Evolutionary conservation across 1,140 invertebrate genomes (phyloP).

Genomic region (Notospermus geniculatus): DNA sequence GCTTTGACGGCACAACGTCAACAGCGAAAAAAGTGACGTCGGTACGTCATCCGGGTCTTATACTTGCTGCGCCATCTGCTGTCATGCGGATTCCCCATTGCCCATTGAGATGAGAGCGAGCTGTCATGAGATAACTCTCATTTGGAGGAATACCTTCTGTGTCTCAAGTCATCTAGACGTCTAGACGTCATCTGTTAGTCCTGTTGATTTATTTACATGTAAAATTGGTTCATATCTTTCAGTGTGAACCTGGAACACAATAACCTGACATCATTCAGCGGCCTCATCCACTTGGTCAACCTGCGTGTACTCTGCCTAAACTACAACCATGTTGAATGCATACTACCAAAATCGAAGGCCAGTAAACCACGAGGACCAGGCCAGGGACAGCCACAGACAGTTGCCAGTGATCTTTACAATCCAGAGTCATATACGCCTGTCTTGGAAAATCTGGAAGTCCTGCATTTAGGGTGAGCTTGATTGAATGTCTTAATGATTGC

Average conservation of each 20-base stretch:
- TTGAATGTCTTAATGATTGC: conserved; percentile 12
- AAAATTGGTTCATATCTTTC: conserved; percentile 30
- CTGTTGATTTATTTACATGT: too few species aligned
- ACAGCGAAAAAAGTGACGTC: too few species aligned
- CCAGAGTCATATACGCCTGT: conserved; percentile 27
- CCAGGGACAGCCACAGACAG: conserved; percentile 10
- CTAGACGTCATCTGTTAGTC: too few species aligned
- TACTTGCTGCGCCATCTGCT: too few species aligned
- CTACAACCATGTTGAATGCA: conserved; percentile 54
- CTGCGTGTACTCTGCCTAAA: conserved; percentile 55
- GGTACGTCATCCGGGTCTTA: too few species aligned
- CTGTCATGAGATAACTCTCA: too few species aligned
- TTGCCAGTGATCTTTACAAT: conserved; percentile 3
- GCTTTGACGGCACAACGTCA: too few species aligned
- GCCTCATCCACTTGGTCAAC: conserved; percentile 50
- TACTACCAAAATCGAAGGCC: conserved; percentile 41
- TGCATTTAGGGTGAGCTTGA: conserved; percentile 50
- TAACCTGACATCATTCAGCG: conserved; percentile 52
- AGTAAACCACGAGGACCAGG: conserved; percentile 13
- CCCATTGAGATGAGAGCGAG: too few species aligned
- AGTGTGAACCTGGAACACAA: conserved; percentile 56
- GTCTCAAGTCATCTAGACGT: too few species aligned
- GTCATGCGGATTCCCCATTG: too few species aligned
- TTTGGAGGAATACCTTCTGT: too few species aligned
- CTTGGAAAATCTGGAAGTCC: conserved; percentile 52